Percentiles rank a stretch among this genome's conserved stretches.
These are phyloP conservation scores for Oxyruncus cristatus DNA, from an alignment of 2,113 vertebrate genomes.

Conservation along the genomic window DNA sequence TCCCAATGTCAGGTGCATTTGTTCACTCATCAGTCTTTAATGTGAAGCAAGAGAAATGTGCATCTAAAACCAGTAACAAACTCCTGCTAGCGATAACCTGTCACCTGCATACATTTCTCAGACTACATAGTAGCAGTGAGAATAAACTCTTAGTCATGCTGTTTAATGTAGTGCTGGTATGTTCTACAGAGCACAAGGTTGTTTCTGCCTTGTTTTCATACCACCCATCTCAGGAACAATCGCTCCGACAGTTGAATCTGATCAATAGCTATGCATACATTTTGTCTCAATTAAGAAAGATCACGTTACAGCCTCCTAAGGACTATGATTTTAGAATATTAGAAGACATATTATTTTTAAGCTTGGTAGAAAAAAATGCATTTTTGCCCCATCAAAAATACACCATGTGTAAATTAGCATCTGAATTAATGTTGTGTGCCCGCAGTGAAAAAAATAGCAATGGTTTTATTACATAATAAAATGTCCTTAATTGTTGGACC, in stretches of 20 bases:
- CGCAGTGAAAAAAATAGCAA: conserved; percentile 41
- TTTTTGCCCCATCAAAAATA: conserved; percentile 51
- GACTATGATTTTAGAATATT: conserved; percentile 2
- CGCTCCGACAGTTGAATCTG: neutral
- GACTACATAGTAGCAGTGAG: neutral
- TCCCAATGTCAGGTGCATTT: neutral
- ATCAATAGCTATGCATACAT: neutral
- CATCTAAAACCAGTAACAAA: neutral
- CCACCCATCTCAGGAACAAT: neutral
- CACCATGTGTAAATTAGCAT: conserved; percentile 61
- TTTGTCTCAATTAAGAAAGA: conserved; percentile 37
- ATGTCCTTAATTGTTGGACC: conserved; percentile 70
- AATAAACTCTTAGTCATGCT: neutral
- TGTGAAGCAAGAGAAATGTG: neutral
- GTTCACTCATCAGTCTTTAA: neutral
- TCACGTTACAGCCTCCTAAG: neutral
- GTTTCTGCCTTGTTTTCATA: neutral
- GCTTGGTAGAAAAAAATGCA: conserved; percentile 38
- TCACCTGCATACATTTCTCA: neutral
- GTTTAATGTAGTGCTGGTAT: neutral
- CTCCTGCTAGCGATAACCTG: neutral
- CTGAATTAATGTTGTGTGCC: conserved; percentile 62
- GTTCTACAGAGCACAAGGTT: neutral
- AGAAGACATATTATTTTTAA: neutral
- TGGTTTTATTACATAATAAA: conserved; percentile 73